Evolutionary conservation across 2,797 vertebrate genomes (phyloP), one percentile per base, ranked within the genome.

Genomic region (Podargus strigoides): DNA sequence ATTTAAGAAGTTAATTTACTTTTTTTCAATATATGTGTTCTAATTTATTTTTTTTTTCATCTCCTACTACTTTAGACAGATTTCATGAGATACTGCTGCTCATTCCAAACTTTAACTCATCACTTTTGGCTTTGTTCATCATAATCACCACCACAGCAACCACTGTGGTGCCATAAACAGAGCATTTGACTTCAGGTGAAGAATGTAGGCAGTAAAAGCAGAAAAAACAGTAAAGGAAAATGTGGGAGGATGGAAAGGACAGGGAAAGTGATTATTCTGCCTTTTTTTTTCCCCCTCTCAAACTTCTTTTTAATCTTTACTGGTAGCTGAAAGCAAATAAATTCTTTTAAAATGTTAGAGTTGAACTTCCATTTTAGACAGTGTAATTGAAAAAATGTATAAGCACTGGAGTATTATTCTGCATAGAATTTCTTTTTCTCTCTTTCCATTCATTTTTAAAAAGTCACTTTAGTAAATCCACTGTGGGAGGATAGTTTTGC

Each of bases 151-250:
- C 92, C 90, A 85, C 88, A 67, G 95, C 90, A 95, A 90, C 84
- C 70, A 39, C 64, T 82, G 70, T 89, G 92, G 93, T 93, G 70
- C 81, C 74, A 83, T 95, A 93, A 96, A 89, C 94, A 95, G 94
- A 90, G 68, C 8, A 30, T 82, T 94, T 94, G 70, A 90, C 70
- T 96, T 90, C 88, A 95, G 94, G 94, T 96, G 93, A 89, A 93
- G 90, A 95, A 94, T 95, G 86, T 83, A 89, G 86, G 84, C 84
- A 93, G 84, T 90, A 88, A 93, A 94, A 87, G 39, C 73, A 81
- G 49, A 88, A 91, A 93, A 93, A 84, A 11, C 6, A 63, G 23
- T 87, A 82, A 92, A 92, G 88, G 63, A 95, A 91, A 91, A 93
- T 55, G 91, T 94, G 50, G 94, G 91, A 94, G 76, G 70, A 75